Percentiles rank a stretch among this genome's conserved stretches.
Evolutionary conservation across 2,113 vertebrate genomes (phyloP).

Genomic region (Echinops telfairi): DNA sequence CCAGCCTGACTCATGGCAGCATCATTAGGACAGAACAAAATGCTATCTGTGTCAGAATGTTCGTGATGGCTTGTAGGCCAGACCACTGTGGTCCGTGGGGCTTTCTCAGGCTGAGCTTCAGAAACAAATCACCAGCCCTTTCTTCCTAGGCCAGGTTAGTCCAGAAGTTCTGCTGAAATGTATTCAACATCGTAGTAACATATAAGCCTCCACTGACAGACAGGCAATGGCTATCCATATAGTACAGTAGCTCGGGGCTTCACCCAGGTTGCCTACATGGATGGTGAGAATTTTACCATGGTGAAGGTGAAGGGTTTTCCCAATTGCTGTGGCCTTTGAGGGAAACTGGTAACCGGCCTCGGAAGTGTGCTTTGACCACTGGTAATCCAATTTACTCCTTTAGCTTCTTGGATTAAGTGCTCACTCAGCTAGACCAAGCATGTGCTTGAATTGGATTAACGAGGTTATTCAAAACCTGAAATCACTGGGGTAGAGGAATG

Average conservation of each 20-base stretch:
- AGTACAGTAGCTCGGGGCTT: not conserved
- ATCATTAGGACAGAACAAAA: not conserved
- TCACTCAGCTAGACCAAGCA: not conserved
- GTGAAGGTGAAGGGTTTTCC: not conserved
- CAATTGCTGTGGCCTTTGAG: not conserved
- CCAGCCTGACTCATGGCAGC: not conserved
- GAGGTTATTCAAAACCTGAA: conserved; percentile 59
- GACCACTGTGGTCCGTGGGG: not conserved
- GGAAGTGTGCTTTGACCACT: not conserved
- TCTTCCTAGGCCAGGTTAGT: not conserved
- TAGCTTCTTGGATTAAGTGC: conserved; percentile 59
- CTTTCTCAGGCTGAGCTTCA: not conserved
- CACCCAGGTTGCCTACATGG: not conserved
- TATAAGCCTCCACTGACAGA: not conserved
- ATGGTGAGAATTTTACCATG: not conserved
- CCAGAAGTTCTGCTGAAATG: not conserved
- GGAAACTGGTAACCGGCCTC: not conserved
- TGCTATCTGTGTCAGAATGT: rapidly evolving
- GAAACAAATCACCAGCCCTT: not conserved
- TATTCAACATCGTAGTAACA: not conserved
- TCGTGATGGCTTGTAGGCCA: not conserved
- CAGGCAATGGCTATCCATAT: not conserved
- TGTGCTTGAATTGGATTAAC: conserved; percentile 32
- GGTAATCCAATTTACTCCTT: conserved; percentile 46
- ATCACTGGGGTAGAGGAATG: conserved; percentile 24